Conservation (phyloP, 2,113 vertebrate genomes). For the Sisor rabdophorus region DNA sequence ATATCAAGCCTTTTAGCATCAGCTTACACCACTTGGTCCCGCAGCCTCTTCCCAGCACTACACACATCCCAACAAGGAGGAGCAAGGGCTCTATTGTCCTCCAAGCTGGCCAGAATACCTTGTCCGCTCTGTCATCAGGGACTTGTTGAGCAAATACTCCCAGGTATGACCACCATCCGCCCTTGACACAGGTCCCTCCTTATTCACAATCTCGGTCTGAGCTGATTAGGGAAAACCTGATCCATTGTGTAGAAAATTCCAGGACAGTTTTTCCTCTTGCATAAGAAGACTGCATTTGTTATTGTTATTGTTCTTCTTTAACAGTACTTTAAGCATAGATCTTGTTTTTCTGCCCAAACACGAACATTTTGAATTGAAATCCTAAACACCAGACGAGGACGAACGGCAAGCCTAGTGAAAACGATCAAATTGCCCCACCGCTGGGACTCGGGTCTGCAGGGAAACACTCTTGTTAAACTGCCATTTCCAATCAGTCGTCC, state of each 20-base stretch:
- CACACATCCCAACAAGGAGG: conserved; percentile 41
- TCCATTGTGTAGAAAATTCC: conserved; percentile 18
- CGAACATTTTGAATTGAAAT: conserved; percentile 48
- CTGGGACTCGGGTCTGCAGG: conserved; percentile 38
- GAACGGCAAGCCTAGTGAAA: conserved; percentile 46
- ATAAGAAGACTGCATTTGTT: conserved; percentile 5
- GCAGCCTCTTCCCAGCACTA: conserved; percentile 41
- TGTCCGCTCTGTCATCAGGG: conserved; percentile 54
- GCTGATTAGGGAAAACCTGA: conserved; percentile 29
- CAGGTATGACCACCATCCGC: conserved; percentile 48
- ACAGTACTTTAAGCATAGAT: not conserved
- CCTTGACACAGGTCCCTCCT: conserved; percentile 11
- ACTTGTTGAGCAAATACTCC: conserved; percentile 52
- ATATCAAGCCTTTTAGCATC: conserved; percentile 40
- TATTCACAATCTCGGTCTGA: conserved; percentile 24
- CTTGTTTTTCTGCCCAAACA: too few species aligned
- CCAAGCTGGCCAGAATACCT: conserved; percentile 41
- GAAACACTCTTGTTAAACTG: conserved; percentile 52
- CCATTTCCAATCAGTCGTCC: conserved; percentile 48
- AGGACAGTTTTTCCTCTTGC: conserved; percentile 6
- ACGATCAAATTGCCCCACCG: conserved; percentile 40
- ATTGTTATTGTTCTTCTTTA: not conserved
- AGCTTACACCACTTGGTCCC: conserved; percentile 35
- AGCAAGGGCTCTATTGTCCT: conserved; percentile 53
- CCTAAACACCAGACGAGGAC: conserved; percentile 44